A percentile compares a stretch with the other conserved stretches of the same genome.
Conservation (phyloP, 2,113 vertebrate species). For the Cnemophilus loriae region DNA sequence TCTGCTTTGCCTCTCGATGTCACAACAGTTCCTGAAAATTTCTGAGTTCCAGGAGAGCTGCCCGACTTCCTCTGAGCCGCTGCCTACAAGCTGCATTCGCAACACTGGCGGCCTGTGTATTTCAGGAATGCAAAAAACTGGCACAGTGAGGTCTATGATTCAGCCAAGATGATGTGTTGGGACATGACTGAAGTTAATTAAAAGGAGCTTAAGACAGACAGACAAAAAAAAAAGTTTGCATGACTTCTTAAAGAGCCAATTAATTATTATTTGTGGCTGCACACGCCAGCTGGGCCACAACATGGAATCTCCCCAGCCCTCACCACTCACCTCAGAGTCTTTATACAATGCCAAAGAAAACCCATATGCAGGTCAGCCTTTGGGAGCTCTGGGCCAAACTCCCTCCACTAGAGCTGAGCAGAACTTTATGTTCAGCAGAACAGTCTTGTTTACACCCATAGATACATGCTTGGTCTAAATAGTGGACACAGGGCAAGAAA, state of each 20-base stretch:
- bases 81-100: constrained; percentile 38
- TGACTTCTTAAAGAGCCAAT: constrained; percentile 60
- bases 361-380: not conserved
- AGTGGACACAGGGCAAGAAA: not conserved
- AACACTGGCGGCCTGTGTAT: constrained; percentile 58
- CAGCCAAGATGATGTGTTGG: constrained; percentile 68
- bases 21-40: constrained; percentile 64
- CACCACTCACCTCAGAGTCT: constrained; percentile 26
- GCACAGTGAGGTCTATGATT: constrained; percentile 40
- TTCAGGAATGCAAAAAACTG: constrained; percentile 71
- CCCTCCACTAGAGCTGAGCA: not conserved
- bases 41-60: constrained; percentile 49
- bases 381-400: not conserved
- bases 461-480: not conserved
- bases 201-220: constrained; percentile 61
- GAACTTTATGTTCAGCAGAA: not conserved
- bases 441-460: not conserved
- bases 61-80: constrained; percentile 16
- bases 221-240: constrained; percentile 27
- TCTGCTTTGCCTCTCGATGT: not conserved
- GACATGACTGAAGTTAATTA: constrained; percentile 68
- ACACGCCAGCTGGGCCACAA: constrained; percentile 59
- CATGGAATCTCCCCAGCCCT: constrained; percentile 19
- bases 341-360: not conserved
- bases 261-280: constrained; percentile 57